Evolutionary conservation across 2,797 vertebrate genomes (phyloP), one percentile per base, ranked within the genome.

Genomic region (Scarus forsteni): DNA sequence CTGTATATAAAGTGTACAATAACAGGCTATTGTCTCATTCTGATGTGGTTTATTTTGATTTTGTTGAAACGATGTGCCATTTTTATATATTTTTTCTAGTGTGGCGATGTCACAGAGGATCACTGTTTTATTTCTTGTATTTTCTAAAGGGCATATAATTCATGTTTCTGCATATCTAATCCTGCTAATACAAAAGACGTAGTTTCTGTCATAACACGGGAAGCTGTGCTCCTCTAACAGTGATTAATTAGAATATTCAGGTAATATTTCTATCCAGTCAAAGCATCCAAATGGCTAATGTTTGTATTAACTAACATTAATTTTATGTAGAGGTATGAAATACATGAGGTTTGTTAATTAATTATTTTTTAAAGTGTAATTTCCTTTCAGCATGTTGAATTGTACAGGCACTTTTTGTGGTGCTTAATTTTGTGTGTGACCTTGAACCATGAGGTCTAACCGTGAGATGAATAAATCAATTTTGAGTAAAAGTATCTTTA

Each of bases 1-100:
- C 68, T 93, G 90, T 94, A 92, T 85, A 93, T 92, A 91, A 19
- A 39, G 54, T 93, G 90, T 93, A 90, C 80, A 51, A 83, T 87
- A 89, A 90, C 84, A 87, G 75, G 70, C 74, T 53, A 56, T 66
- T 87, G 70, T 81, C 65, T 81, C 66, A 56, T 71, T 89, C 82
- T 70, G 66, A 70, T 68, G 73, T 77, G 70, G 14, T 57, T 81
- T 60, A 50, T 53, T 70, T 81, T 71, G 18, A 54, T 66, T 78
- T 71, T 78, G 49, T 77, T 83, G 55, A 69, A 85, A 85, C 62
- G 60, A 70, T 75, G 86, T 85, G 88, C 87, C 86, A 89, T 83
- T 83, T 85, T 87, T 79, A 78, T 70, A 69, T 75, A 65, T 79
- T 74, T 72, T 75, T 85, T 85, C 66, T 86, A 87, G 66, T 80